Evolutionary conservation across 2,797 vertebrate genomes (phyloP), one percentile per base, ranked within the genome.

Genomic region (Hybognathus amarus): DNA sequence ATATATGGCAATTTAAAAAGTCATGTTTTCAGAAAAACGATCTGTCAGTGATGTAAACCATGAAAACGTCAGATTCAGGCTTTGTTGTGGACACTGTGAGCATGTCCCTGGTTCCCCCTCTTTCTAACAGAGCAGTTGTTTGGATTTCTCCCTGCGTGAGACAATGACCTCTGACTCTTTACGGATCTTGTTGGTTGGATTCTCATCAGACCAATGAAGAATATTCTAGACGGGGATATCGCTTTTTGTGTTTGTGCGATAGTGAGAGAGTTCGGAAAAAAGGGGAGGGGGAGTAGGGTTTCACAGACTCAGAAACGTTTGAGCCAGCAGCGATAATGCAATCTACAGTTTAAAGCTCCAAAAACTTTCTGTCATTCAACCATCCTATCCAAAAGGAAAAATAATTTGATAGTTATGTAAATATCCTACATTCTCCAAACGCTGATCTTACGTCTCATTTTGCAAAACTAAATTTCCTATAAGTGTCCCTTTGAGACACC

Each of bases 171-270:
- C 45, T 79, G 67, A 82, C 80, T 64, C 59, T 38, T 20, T 33
- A 24, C 5, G 27, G 42, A 64, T 77, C 64, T 63, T 66, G 73
- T 38, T 40, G 20, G 50, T 18, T 66, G 67, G 38, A 71, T 69
- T 33, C 73, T 79, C 50, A 66, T 36, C 33, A 47, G 59, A 77
- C 74, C 84, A 77, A 36, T 24, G 80, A 27, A 45, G 68, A 78
- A 47, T 22, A 38, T 45, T 79, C 85, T 68, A 83, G 76, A 73
- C 75, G 5, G 27, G 67, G 36, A 75, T 56, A 74, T 56, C 45
- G 5, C 27, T 68, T 18, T 64, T 67, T 50, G 50, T 80, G 70
- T 79, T 67, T 38, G 77, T 87, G 71, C 67, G 85, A 85, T 86
- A 85, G 85, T 85, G 56, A 47, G 87, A 85, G 66, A 83, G 73